A percentile compares a stretch with the other conserved stretches of the same genome.
Conservation (phyloP, 2,113 vertebrate genomes). For the Phrynocephalus versicolor region DNA sequence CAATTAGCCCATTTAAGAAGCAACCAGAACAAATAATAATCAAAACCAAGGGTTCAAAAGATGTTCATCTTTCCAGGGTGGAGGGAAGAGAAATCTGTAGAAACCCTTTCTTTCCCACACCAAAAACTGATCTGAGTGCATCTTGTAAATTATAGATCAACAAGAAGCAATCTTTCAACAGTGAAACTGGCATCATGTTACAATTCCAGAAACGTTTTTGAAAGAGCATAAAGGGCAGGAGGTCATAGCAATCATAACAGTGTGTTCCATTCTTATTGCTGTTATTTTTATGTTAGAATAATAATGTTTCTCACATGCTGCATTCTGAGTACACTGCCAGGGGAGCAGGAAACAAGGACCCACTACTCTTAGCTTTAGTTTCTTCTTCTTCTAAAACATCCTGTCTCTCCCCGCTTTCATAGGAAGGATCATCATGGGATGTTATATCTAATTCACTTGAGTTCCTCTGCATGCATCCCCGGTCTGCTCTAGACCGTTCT, state of each 20-base stretch:
- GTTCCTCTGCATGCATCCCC: neutral
- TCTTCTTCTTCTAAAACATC: neutral
- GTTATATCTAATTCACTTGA: neutral
- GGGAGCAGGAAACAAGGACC: conserved; percentile 17
- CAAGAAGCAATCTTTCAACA: conserved; percentile 42
- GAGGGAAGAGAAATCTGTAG: conserved; percentile 36
- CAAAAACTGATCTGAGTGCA: conserved; percentile 48
- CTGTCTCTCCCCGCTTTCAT: neutral
- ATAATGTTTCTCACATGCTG: neutral
- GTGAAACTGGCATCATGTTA: conserved; percentile 39
- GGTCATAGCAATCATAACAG: conserved; percentile 39
- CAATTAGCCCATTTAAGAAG: neutral
- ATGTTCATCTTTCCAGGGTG: neutral
- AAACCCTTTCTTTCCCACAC: conserved; percentile 23
- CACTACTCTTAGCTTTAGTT: conserved; percentile 33
- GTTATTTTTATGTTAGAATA: conserved; percentile 52
- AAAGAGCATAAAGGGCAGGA: conserved; percentile 27
- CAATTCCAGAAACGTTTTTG: conserved; percentile 49
- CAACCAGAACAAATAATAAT: neutral
- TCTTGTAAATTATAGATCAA: conserved; percentile 67
- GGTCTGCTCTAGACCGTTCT: neutral
- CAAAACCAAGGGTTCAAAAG: conserved; percentile 40
- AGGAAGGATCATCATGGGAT: neutral
- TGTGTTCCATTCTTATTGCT: conserved; percentile 39
- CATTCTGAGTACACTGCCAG: neutral